These are phyloP conservation scores for Aporophyla nigra DNA, from an alignment of 2,888 invertebrate species.

Conservation along the genomic window DNA sequence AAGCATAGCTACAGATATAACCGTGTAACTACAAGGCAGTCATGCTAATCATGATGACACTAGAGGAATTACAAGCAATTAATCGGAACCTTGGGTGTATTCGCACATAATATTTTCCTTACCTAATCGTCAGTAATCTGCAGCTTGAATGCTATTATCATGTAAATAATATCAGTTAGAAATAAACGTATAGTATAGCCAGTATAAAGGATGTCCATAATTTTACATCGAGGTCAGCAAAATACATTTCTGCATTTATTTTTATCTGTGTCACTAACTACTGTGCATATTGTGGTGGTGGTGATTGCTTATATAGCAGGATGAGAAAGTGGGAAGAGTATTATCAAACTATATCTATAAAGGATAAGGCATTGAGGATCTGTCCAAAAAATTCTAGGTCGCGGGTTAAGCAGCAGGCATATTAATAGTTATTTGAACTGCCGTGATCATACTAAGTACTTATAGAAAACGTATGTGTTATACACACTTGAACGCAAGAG, in stretches of 20 bases:
- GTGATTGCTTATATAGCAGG: conserved; percentile 44
- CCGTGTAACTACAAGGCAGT: conserved; percentile 32
- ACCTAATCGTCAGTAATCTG: conserved; percentile 32
- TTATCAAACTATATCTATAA: conserved; percentile 38
- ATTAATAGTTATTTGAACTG: conserved; percentile 6
- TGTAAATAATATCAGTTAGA: conserved; percentile 5
- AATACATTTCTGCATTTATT: conserved; percentile 33
- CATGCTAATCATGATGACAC: conserved; percentile 59
- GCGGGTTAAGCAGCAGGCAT: too few species aligned
- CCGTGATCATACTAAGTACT: not conserved
- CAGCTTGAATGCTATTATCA: conserved; percentile 15
- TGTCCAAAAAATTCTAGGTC: conserved; percentile 2
- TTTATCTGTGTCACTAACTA: conserved; percentile 51
- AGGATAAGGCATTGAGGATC: conserved; percentile 42
- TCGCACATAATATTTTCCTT: conserved; percentile 36
- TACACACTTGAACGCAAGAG: not conserved
- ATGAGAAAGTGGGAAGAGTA: conserved; percentile 27
- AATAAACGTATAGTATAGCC: conserved; percentile 19
- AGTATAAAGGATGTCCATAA: conserved; percentile 52
- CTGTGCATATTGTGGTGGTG: conserved; percentile 53
- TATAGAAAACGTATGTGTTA: not conserved
- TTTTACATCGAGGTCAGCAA: conserved; percentile 35
- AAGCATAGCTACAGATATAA: conserved; percentile 44
- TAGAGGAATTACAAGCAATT: conserved; percentile 58
- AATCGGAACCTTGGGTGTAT: conserved; percentile 55